Base-by-base conservation (phyloP, 2,113 vertebrate genomes). In the Morone chrysops region DNA sequence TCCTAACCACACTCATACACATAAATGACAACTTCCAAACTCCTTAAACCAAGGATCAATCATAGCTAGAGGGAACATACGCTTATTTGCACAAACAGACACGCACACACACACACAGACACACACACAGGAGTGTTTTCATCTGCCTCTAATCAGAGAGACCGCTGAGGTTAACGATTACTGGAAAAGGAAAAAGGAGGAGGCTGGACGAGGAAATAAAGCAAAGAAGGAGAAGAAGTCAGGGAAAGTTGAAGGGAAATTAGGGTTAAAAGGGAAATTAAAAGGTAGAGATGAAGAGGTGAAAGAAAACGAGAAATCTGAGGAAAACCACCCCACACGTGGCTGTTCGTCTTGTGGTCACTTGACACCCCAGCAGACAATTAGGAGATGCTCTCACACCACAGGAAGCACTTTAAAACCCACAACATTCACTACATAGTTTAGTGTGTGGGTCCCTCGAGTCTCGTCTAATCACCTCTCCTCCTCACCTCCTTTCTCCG, bases 61-160 rank as follows among this genome's bases (percentile, higher is more conserved):
- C 83, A 63, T 59, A 83, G 81, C 81, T 36, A 50, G 50, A 84
- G 81, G 71, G 13, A 45, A 53, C 66, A 38, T n/a, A 43, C 4
- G 11, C 51, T 45, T n/a, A 57, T 45, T 40, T 14, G 5, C 62
- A 40, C 72, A 47, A 31, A 47, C 45, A 47, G 45, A 13, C 54
- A 56, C 57, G 41, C 56, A 50, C 73, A 43, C 65, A 53, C 31
- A n/a, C 70, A 54, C 54, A 48, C 63, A 54, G 70, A 43, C 66
- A 53, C 36, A 43, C 71, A 56, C 47, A 57, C 56, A 56, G 66
- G 16, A 75, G 57, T 47, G 68, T 82, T 89, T 82, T 87, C 80
- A 87, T 85, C 78, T 85, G 91, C 81, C 85, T 92, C 78, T 88
- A 90, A 91, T 94, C 87, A 91, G 75, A 76, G 83, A 89, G 75